A percentile compares a stretch with the other conserved stretches of the same genome.
Evolutionary conservation across 2,888 invertebrate species (phyloP).

Genomic region (Maniola hyperantus): DNA sequence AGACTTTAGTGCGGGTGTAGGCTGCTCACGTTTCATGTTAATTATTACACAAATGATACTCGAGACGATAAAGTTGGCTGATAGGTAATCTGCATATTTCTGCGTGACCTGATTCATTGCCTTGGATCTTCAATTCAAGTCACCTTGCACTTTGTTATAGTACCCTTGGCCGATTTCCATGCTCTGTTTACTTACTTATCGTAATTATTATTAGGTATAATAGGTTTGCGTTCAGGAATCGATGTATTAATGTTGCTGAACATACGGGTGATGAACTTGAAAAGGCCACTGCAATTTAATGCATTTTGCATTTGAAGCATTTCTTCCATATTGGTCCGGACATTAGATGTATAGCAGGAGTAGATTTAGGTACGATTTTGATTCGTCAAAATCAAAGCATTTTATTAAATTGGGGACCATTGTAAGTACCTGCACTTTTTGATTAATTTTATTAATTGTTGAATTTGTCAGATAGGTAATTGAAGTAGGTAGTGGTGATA

Average conservation of each 20-base stretch:
- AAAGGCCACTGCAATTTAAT: conserved; percentile 13
- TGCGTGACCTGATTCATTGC: conserved; percentile 34
- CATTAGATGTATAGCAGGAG: too few relatives aligned
- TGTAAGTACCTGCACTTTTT: too few relatives aligned
- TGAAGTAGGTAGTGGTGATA: too few relatives aligned
- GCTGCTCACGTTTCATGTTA: not conserved
- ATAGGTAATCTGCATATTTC: conserved; percentile 39
- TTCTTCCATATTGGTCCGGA: not conserved
- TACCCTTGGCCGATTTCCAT: conserved; percentile 63
- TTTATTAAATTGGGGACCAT: too few relatives aligned
- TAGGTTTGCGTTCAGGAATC: conserved; percentile 28
- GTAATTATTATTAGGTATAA: conserved; percentile 51
- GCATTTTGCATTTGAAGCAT: conserved; percentile 9
- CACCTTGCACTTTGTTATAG: conserved; percentile 46
- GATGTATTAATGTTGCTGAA: conserved; percentile 12
- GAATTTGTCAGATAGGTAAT: too few relatives aligned
- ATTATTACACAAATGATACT: conserved; percentile 3
- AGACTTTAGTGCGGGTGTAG: not conserved
- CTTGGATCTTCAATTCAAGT: conserved; percentile 32
- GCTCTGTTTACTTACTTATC: conserved; percentile 47
- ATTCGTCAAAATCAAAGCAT: too few relatives aligned
- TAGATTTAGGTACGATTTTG: too few relatives aligned
- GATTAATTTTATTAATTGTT: too few relatives aligned
- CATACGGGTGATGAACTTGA: conserved; percentile 54
- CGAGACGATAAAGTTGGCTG: conserved; percentile 38